Percentiles rank a stretch among this genome's conserved stretches.
Evolutionary conservation across 2,888 invertebrate genomes (phyloP).

Genomic region (Tanytarsus gracilentus): DNA sequence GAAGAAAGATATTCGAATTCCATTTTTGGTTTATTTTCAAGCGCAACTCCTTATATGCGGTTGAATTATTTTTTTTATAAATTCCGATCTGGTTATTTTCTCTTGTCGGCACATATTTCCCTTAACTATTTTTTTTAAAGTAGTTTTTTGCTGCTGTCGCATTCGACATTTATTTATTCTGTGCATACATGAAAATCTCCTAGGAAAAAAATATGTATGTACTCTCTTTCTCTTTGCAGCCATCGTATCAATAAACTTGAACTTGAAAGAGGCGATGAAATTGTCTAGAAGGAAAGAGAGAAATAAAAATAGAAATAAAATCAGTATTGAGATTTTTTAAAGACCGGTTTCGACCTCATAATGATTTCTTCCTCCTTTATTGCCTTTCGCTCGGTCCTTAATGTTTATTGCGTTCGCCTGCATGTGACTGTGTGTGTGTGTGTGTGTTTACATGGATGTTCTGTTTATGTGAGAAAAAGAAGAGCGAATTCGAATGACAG

Average conservation of each 20-base stretch:
- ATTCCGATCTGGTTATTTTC: background rate
- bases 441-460: no score
- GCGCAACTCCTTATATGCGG: no score
- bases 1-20: no score
- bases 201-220: conserved; percentile 28
- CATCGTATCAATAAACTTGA: background rate
- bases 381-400: background rate
- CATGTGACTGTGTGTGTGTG: background rate
- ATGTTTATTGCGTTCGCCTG: background rate
- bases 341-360: background rate
- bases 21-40: no score
- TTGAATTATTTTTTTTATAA: background rate
- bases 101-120: background rate
- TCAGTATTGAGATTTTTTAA: background rate
- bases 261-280: background rate
- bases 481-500: background rate
- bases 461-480: no score
- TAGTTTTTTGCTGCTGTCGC: conserved; percentile 31
- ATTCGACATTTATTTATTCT: no score
- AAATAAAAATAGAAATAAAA: no score
- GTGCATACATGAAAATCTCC: no score
- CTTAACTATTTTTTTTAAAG: conserved; percentile 25
- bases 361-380: background rate
- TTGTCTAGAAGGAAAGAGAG: no score
- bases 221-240: no score